Conservation (phyloP, 2,797 vertebrate species). For the Poliocrania exsul region DNA sequence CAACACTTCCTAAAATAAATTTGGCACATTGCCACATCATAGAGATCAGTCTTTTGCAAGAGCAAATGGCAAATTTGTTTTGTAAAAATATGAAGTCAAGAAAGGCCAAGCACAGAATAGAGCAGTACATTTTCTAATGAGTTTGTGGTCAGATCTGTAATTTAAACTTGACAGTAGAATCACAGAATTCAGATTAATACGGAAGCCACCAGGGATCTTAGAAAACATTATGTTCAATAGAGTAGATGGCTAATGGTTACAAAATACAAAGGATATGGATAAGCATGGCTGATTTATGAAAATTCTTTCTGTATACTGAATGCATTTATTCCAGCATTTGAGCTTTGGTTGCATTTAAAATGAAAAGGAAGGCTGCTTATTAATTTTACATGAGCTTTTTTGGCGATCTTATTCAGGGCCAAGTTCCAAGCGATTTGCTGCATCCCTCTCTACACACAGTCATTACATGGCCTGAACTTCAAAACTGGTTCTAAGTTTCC, state of each 20-base stretch:
- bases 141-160: constrained; percentile 36
- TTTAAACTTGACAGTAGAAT: constrained; percentile 29
- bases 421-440: neutral
- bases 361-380: constrained; percentile 32
- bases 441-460: neutral
- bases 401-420: neutral
- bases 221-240: constrained; percentile 31
- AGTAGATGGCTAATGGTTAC: constrained; percentile 35
- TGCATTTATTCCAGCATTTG: constrained; percentile 32
- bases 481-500: neutral
- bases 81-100: neutral
- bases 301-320: constrained; percentile 30
- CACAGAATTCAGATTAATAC: constrained; percentile 50
- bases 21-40: neutral
- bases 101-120: neutral
- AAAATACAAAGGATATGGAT: constrained; percentile 3
- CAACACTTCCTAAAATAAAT: neutral
- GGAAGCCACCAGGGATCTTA: constrained; percentile 15
- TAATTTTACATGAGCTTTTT: constrained; percentile 43
- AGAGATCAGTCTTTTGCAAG: neutral
- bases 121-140: constrained; percentile 7
- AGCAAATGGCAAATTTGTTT: neutral
- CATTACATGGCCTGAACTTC: neutral
- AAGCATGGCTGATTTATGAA: constrained; percentile 49
- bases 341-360: constrained; percentile 47